Conservation (phyloP, 2,113 vertebrate genomes). For the Salvelinus sp. region DNA sequence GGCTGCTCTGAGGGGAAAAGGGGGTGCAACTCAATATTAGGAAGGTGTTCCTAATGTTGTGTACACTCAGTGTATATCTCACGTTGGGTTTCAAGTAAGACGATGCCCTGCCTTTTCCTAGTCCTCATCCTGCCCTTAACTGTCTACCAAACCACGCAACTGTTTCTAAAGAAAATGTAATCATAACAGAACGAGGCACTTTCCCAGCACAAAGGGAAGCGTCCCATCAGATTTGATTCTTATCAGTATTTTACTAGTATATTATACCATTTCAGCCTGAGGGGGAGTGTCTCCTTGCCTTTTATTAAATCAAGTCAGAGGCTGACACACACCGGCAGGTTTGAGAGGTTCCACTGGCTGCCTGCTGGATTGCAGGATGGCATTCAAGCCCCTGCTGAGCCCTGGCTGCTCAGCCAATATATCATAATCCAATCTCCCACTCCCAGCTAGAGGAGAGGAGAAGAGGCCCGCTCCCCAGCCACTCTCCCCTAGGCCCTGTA, state of each 20-base stretch:
- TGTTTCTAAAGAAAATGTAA: conserved; percentile 18
- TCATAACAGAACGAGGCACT: conserved; percentile 16
- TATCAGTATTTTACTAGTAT: conserved; percentile 24
- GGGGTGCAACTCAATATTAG: too few relatives aligned
- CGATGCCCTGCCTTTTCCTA: neutral
- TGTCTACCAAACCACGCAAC: neutral
- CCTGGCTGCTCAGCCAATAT: conserved; percentile 15
- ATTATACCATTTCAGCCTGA: conserved; percentile 13
- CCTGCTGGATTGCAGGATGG: conserved; percentile 19
- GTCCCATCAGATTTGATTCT: conserved; percentile 32
- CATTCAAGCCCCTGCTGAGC: conserved; percentile 16
- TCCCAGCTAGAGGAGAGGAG: neutral
- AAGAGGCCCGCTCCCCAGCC: neutral
- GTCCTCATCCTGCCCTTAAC: neutral
- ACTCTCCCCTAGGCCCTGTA: neutral
- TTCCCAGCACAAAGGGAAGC: conserved; percentile 2
- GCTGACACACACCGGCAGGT: conserved; percentile 15
- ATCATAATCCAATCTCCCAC: conserved; percentile 37
- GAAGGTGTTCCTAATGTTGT: too few relatives aligned
- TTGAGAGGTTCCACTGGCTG: conserved; percentile 9
- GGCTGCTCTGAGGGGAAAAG: too few relatives aligned
- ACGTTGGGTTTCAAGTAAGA: neutral
- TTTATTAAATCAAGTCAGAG: conserved; percentile 37
- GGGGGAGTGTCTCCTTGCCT: conserved; percentile 20
- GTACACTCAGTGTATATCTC: neutral